Conservation (phyloP, 2,797 vertebrate species). For the Muraenolepis orangiensis region DNA sequence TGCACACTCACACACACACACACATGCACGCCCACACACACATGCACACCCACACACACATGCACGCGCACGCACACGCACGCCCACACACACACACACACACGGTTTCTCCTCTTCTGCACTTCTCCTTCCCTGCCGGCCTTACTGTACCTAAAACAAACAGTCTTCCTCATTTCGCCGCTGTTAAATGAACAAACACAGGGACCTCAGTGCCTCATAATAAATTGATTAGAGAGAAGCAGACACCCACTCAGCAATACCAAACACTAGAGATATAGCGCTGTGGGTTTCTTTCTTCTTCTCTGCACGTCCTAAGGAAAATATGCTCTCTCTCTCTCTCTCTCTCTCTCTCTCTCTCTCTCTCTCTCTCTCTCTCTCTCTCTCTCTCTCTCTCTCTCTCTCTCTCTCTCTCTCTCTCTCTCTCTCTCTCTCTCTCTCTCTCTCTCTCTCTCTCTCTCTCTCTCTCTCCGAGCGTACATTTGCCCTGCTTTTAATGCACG, state of each 20-base stretch:
- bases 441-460: neutral
- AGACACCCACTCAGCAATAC: constrained; percentile 60
- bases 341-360: neutral
- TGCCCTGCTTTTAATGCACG: too few species aligned
- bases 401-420: constrained; percentile 15
- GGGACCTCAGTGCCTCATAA: constrained; percentile 70
- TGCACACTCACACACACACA: neutral
- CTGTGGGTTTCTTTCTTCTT: too few species aligned
- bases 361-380: neutral
- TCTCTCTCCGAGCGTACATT: neutral
- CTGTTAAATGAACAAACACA: constrained; percentile 72
- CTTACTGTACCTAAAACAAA: constrained; percentile 65
- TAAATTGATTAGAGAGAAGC: constrained; percentile 71
- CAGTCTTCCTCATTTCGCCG: constrained; percentile 61
- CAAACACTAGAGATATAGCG: constrained; percentile 41
- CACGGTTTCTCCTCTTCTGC: neutral
- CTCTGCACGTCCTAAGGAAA: constrained; percentile 47
- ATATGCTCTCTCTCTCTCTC: constrained; percentile 31
- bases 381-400: constrained; percentile 8
- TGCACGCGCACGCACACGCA: neutral
- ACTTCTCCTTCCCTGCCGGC: constrained; percentile 39
- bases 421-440: neutral
- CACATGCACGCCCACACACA: neutral
- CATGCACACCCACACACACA: neutral
- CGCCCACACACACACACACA: neutral